phyloP scores from a whole-genome alignment of 2,113 vertebrate species.

The Psammodynastes pulverulentus region DNA sequence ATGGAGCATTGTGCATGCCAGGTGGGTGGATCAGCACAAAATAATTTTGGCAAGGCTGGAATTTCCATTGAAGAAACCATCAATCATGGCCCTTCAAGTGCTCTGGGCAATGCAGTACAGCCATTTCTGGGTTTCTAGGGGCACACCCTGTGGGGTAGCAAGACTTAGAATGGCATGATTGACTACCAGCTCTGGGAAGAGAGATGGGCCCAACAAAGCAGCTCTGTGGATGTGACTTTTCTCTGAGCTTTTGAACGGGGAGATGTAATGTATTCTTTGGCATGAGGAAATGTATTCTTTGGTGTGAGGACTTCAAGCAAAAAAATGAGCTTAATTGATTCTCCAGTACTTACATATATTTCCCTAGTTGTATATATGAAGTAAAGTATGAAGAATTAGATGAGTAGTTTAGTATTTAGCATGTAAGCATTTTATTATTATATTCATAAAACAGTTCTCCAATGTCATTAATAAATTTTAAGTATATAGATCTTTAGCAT shows the following conservation, averaged over 20 bases:
- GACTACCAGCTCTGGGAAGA: background rate
- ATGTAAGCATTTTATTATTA: background rate
- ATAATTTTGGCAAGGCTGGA: background rate
- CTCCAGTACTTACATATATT: background rate
- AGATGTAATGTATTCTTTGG: background rate
- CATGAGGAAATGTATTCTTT: background rate
- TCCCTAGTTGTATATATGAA: background rate
- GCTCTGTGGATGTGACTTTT: background rate
- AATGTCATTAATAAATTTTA: rapidly evolving
- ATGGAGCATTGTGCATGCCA: background rate
- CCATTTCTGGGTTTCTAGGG: background rate
- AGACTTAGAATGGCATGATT: background rate
- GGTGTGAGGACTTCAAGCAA: background rate
- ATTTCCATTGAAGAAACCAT: background rate
- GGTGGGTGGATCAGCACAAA: background rate
- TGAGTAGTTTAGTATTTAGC: background rate
- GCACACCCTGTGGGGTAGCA: background rate
- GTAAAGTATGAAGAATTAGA: background rate
- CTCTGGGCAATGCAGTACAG: background rate
- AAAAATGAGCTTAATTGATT: background rate
- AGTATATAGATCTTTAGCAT: background rate
- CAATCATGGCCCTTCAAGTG: background rate
- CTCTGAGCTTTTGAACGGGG: background rate
- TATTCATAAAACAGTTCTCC: background rate
- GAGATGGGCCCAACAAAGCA: background rate